Evolutionary conservation across 2,888 invertebrate genomes (phyloP).

Genomic region (Azorinus chamasolen): DNA sequence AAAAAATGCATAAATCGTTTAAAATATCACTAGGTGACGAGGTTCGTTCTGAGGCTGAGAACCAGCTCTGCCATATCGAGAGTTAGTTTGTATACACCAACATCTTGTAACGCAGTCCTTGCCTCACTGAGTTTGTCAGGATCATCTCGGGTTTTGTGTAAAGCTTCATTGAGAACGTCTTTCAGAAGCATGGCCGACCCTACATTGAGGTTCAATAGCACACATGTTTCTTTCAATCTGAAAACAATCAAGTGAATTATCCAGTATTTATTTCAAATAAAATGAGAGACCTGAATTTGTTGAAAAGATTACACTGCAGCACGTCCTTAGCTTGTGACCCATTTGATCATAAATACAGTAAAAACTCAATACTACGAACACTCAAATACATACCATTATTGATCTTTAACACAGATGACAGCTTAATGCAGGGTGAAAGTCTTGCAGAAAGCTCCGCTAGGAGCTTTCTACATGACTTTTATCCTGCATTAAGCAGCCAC

Average conservation of each 20-base stretch:
- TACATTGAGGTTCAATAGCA: slow-evolving; percentile 91
- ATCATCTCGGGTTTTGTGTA: slow-evolving; percentile 35
- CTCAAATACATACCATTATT: too few relatives aligned
- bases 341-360: too few relatives aligned
- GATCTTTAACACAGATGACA: too few relatives aligned
- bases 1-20: too few relatives aligned
- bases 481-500: too few relatives aligned
- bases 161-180: slow-evolving; percentile 88
- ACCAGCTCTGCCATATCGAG: slow-evolving; percentile 65
- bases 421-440: too few relatives aligned
- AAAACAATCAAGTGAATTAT: slow-evolving; percentile 42
- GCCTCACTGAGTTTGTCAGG: slow-evolving; percentile 72
- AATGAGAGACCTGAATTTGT: neutral
- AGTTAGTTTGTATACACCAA: slow-evolving; percentile 83
- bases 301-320: neutral
- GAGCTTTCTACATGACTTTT: too few relatives aligned
- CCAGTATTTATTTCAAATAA: too few relatives aligned
- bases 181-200: slow-evolving; percentile 93
- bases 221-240: slow-evolving; percentile 90
- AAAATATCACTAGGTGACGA: slow-evolving; percentile 34
- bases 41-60: slow-evolving; percentile 67
- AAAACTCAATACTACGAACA: too few relatives aligned
- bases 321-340: too few relatives aligned
- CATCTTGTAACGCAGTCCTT: slow-evolving; percentile 80
- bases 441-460: too few relatives aligned